Conservation (phyloP, 2,113 vertebrate genomes). For the Apteryx owenii region DNA sequence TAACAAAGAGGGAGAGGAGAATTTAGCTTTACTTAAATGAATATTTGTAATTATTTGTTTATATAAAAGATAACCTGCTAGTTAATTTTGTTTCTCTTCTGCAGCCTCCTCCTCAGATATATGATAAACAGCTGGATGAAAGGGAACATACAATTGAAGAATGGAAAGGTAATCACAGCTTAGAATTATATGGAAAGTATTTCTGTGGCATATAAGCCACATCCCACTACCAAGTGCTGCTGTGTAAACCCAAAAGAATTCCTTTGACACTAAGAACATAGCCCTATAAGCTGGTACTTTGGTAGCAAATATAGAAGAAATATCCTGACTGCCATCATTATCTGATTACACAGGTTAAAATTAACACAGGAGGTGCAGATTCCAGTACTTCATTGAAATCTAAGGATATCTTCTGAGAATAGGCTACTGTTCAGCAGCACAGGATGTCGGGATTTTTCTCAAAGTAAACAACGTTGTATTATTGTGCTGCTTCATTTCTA, state of each 20-base stretch:
- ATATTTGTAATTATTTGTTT: background rate
- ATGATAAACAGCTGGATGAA: constrained; percentile 99
- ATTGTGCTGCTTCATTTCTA: background rate
- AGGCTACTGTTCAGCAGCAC: background rate
- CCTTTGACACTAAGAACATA: background rate
- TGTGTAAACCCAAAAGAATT: background rate
- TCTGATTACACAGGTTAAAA: background rate
- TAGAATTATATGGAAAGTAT: background rate
- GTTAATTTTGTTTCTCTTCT: constrained; percentile 55
- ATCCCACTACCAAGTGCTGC: background rate
- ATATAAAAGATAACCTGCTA: background rate
- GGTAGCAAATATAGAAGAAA: background rate
- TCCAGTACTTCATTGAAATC: background rate
- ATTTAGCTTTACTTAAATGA: background rate
- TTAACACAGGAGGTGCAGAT: background rate
- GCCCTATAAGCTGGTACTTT: background rate
- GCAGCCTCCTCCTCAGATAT: constrained; percentile 97
- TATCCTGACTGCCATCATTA: background rate
- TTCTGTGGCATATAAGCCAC: background rate
- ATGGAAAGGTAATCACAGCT: constrained; percentile 91
- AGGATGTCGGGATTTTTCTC: background rate
- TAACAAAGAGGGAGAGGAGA: background rate
- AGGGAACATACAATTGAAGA: constrained; percentile 99
- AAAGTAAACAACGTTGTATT: background rate
- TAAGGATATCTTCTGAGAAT: background rate